A percentile compares a stretch with the other conserved stretches of the same genome.
phyloP scores from a whole-genome alignment of 2,113 vertebrate species.

The Triplophysa dalaica region DNA sequence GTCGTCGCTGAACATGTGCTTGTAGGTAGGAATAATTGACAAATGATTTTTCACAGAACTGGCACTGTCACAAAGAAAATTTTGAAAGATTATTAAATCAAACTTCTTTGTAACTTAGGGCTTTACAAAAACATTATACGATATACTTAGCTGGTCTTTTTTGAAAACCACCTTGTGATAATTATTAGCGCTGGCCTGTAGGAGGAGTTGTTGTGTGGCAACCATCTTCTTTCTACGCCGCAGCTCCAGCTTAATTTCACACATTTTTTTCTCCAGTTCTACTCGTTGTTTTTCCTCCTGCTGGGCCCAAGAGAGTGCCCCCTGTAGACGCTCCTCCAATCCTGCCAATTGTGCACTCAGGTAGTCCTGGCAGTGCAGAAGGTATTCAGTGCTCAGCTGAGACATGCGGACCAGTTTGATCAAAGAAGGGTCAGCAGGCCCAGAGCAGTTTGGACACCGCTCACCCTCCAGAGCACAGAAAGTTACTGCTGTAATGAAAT shows the following conservation, averaged over 20 bases:
- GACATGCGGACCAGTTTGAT: conserved; percentile 78
- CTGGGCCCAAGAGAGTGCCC: conserved; percentile 56
- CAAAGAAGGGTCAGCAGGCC: conserved; percentile 65
- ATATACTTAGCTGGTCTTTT: no score
- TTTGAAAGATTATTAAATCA: conserved; percentile 1
- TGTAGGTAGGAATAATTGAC: conserved; percentile 72
- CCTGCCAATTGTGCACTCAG: conserved; percentile 63
- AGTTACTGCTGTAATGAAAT: conserved; percentile 68
- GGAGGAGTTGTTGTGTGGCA: conserved; percentile 68
- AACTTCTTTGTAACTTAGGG: background rate
- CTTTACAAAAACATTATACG: no score
- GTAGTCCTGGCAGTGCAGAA: conserved; percentile 75
- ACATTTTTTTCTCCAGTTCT: conserved; percentile 62
- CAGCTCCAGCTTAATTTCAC: conserved; percentile 66
- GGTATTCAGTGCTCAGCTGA: conserved; percentile 77
- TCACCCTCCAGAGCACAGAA: conserved; percentile 74
- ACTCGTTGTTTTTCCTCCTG: conserved; percentile 56
- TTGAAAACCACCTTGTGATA: conserved; percentile 68
- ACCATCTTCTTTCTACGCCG: conserved; percentile 72
- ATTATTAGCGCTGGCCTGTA: conserved; percentile 66
- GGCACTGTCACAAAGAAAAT: conserved; percentile 65
- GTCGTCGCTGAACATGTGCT: conserved; percentile 70
- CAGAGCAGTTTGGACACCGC: conserved; percentile 69
- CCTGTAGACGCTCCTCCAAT: conserved; percentile 65
- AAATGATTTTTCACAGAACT: conserved; percentile 77